Evolutionary conservation across 2,888 invertebrate species (phyloP).

Genomic region (Leptogaster cylindrica): DNA sequence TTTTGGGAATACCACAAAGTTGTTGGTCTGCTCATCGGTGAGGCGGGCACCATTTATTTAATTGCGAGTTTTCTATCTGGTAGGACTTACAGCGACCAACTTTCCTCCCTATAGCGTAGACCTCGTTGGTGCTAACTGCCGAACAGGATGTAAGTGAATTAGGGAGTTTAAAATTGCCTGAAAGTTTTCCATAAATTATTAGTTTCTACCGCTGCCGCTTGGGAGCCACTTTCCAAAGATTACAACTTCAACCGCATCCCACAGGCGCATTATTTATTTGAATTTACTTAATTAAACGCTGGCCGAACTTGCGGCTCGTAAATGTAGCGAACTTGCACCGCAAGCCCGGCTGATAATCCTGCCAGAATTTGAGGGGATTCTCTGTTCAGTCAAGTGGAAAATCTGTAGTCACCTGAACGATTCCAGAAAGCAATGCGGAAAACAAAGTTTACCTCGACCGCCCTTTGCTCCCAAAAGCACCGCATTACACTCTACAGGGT

Average conservation of each 20-base stretch:
- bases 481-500: not conserved
- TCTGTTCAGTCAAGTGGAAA: slow-evolving; percentile 3
- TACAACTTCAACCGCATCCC: not conserved
- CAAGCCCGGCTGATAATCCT: too few species aligned
- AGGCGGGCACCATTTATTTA: slow-evolving; percentile 26
- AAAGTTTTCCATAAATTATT: slow-evolving; percentile 19
- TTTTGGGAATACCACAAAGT: slow-evolving; percentile 21
- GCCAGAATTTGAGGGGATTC: too few species aligned
- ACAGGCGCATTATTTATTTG: slow-evolving; percentile 3
- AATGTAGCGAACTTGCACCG: too few species aligned
- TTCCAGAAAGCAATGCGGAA: not conserved
- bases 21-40: slow-evolving; percentile 4
- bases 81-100: not conserved
- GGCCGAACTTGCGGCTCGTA: not conserved
- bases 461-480: not conserved
- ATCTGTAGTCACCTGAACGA: not conserved
- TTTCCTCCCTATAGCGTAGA: not conserved
- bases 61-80: slow-evolving; percentile 28
- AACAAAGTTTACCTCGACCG: not conserved
- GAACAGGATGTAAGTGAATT: slow-evolving; percentile 13
- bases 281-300: slow-evolving; percentile 21
- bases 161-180: not conserved
- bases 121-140: not conserved
- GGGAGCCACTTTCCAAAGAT: not conserved
- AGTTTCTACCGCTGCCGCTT: not conserved